A percentile compares a stretch with the other conserved stretches of the same genome.
These are phyloP conservation scores for Zaprionus obscuricornis DNA, from an alignment of 2,888 invertebrate genomes.

Conservation along the genomic window DNA sequence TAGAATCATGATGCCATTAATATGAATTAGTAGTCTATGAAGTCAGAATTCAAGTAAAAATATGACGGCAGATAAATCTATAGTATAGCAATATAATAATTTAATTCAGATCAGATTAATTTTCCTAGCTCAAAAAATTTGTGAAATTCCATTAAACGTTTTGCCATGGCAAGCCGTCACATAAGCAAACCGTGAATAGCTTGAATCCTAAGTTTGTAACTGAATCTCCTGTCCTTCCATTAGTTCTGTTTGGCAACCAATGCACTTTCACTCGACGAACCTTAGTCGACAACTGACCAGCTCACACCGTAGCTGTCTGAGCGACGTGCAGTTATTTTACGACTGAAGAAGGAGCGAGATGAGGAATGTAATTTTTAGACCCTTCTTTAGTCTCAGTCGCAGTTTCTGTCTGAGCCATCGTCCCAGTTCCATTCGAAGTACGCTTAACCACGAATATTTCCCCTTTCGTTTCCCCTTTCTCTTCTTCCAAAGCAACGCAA, in stretches of 20 bases:
- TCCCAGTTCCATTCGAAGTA: constrained; percentile 35
- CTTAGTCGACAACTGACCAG: constrained; percentile 49
- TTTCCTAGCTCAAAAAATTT: too few species aligned
- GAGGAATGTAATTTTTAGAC: constrained; percentile 3
- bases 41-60: too few species aligned
- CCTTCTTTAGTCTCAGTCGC: constrained; percentile 6
- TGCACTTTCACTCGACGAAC: constrained; percentile 70
- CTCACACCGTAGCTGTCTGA: constrained; percentile 60
- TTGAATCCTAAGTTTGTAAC: neutral
- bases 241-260: constrained; percentile 24
- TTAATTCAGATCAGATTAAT: too few species aligned
- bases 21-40: too few species aligned
- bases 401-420: too few species aligned
- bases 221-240: constrained; percentile 1
- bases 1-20: too few species aligned
- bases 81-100: too few species aligned
- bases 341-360: constrained; percentile 9
- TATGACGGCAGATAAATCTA: too few species aligned
- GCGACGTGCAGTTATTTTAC: constrained; percentile 34
- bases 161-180: neutral
- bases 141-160: too few species aligned
- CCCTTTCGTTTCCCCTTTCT: neutral
- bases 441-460: constrained; percentile 23
- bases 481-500: constrained; percentile 1
- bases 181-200: constrained; percentile 14